Conservation (phyloP, 2,113 vertebrate species). For the Eleginops maclovinus region DNA sequence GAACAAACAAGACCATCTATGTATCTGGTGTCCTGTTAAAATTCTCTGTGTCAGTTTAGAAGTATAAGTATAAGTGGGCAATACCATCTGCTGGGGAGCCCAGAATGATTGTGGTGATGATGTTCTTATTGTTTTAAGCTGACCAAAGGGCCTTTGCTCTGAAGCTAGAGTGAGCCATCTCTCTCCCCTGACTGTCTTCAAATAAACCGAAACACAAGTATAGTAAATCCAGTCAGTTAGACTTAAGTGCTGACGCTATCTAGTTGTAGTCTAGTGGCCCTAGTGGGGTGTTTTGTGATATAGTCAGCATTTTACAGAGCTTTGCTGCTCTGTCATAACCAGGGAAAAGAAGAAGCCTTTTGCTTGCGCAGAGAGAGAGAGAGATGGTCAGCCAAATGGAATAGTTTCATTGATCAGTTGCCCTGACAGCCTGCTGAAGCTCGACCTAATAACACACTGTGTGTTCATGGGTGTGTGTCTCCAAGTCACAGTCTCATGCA, state of each 20-base stretch:
- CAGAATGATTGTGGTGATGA: constrained; percentile 31
- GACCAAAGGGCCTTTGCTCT: constrained; percentile 34
- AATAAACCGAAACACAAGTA: constrained; percentile 57
- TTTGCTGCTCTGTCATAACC: constrained; percentile 60
- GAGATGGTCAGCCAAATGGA: constrained; percentile 74
- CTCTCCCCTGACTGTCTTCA: constrained; percentile 43
- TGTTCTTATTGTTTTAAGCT: constrained; percentile 52
- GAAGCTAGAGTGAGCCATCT: constrained; percentile 38
- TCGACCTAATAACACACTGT: constrained; percentile 66
- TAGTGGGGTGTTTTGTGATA: constrained; percentile 60
- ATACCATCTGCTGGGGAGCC: constrained; percentile 6
- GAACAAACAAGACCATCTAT: not conserved
- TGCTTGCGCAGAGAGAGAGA: constrained; percentile 25
- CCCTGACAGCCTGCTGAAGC: constrained; percentile 75
- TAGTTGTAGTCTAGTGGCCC: constrained; percentile 62
- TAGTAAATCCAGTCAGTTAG: constrained; percentile 73
- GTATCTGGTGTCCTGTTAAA: not conserved
- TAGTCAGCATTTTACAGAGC: constrained; percentile 75
- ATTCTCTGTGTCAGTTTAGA: not conserved
- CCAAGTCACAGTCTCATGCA: constrained; percentile 38
- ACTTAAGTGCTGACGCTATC: constrained; percentile 72
- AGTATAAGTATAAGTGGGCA: not conserved
- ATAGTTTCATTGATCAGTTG: constrained; percentile 79
- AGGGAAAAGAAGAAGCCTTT: constrained; percentile 45
- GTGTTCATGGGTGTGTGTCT: constrained; percentile 22